Base-by-base conservation (phyloP, 2,113 vertebrate genomes). In the Dipodomys ordii region DNA sequence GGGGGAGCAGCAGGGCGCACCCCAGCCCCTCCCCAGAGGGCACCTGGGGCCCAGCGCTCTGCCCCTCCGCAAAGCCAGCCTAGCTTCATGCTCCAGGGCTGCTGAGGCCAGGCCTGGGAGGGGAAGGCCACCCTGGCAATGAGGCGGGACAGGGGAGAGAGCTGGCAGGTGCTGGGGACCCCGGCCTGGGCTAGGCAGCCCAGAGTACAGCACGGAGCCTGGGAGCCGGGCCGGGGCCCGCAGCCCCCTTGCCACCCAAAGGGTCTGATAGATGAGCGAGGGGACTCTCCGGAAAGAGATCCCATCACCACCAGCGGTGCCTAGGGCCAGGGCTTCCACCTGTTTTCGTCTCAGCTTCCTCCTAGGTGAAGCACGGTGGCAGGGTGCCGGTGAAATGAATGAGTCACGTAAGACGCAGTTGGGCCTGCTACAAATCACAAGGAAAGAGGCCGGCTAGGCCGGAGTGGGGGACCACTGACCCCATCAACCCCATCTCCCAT, bases 271-370 rank as follows among this genome's bases (percentile, higher is more conserved):
- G 12, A 57, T 11, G 53, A 57, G 53, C 53, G 13, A 57, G 53
- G 2, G 53, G 69, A 71, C 68, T 44, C 57, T 35, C 64, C 88
- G 77, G 68, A 71, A 94, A 94, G 93, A 73, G 74, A 89, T 77
- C 96, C 87, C 15, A 4, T 74, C 62, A 3, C 67, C 4, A 8
- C 60, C 35, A 8, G 28, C 82, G 32, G 44, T 76, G 11, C 74
- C n/a, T 35, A 25, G 49, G 22, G 44, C 84, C 39, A 60, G 80
- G 49, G 81, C 28, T 65, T 72, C 88, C n/a, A 30, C 57, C 73
- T 82, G 65, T 78, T 32, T 22, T 9, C 0, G 3, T 28, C 87
- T 87, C 71, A 3, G 32, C 28, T n/a, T 83, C 60, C 39, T 62
- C 49, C 5, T 11, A 83, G 73, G 76, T 44, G 68, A 83, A 76